Conservation (phyloP, 1,140 invertebrate genomes). For the Microplitis demolitor region DNA sequence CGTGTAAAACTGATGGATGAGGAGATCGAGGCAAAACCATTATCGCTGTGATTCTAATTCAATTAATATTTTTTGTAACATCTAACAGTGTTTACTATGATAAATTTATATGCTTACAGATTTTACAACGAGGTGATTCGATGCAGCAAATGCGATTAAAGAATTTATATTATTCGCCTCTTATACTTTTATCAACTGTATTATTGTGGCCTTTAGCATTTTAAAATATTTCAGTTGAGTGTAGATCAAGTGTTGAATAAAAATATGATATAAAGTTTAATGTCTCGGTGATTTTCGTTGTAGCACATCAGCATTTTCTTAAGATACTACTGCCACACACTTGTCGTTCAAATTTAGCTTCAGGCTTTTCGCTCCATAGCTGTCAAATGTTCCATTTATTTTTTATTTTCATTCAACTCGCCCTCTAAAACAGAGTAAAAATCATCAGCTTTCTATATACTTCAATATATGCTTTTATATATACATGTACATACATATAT, state of each 20-base stretch:
- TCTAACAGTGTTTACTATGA: neutral
- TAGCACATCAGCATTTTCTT: conserved; percentile 49
- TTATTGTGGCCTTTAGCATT: conserved; percentile 18
- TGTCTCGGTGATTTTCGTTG: conserved; percentile 56
- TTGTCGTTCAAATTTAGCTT: conserved; percentile 32
- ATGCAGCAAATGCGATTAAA: neutral
- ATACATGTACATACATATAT: neutral
- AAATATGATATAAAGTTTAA: conserved; percentile 31
- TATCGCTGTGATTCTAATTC: conserved; percentile 15
- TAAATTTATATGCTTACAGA: neutral
- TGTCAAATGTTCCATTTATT: conserved; percentile 45
- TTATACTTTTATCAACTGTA: conserved; percentile 53
- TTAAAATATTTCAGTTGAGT: conserved; percentile 4
- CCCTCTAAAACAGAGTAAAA: conserved; percentile 27
- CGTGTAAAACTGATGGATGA: conserved; percentile 20
- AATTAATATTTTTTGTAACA: conserved; percentile 8
- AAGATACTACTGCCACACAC: neutral
- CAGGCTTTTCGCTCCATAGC: conserved; percentile 37
- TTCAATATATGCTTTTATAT: too few species aligned
- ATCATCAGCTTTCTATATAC: neutral
- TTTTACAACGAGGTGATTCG: neutral
- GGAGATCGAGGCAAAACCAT: conserved; percentile 13
- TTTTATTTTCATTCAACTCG: conserved; percentile 31
- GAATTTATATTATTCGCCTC: conserved; percentile 30
- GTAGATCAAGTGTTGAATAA: conserved; percentile 46